phyloP scores from a whole-genome alignment of 1,140 invertebrate genomes.

The Teleogryllus occipitalis region DNA sequence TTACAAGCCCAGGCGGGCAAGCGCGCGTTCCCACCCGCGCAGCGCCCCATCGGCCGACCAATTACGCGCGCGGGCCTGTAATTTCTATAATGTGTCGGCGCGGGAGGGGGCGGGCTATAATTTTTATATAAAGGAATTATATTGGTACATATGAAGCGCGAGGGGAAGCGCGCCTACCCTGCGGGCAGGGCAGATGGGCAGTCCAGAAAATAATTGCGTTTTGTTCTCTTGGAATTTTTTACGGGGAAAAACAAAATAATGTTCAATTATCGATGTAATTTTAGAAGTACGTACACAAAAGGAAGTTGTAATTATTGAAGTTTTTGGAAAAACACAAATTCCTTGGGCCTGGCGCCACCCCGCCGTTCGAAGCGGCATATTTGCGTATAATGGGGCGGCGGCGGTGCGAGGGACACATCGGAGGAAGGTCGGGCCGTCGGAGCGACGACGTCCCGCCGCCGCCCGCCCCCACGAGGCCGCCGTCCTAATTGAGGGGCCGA shows the following conservation, averaged over 20 bases:
- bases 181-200: background rate
- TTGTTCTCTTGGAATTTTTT: background rate
- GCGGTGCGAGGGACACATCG: background rate
- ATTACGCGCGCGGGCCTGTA: background rate
- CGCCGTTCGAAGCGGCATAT: background rate
- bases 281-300: background rate
- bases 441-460: background rate
- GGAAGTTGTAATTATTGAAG: background rate
- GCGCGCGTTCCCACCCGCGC: slow-evolving; percentile 1
- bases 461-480: background rate
- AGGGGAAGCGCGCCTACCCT: background rate
- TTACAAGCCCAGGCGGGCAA: background rate
- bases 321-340: background rate
- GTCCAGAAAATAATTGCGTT: background rate
- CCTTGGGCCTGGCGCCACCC: background rate
- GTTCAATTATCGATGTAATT: background rate
- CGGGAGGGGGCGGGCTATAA: background rate
- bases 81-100: slow-evolving; percentile 4
- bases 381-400: background rate
- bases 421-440: background rate
- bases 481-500: background rate
- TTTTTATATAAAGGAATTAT: slow-evolving; percentile 6
- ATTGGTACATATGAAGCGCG: background rate
- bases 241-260: background rate
- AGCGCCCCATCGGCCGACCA: background rate